These are phyloP conservation scores for Ceyx margarethae DNA, from an alignment of 2,113 vertebrate species.

Conservation along the genomic window DNA sequence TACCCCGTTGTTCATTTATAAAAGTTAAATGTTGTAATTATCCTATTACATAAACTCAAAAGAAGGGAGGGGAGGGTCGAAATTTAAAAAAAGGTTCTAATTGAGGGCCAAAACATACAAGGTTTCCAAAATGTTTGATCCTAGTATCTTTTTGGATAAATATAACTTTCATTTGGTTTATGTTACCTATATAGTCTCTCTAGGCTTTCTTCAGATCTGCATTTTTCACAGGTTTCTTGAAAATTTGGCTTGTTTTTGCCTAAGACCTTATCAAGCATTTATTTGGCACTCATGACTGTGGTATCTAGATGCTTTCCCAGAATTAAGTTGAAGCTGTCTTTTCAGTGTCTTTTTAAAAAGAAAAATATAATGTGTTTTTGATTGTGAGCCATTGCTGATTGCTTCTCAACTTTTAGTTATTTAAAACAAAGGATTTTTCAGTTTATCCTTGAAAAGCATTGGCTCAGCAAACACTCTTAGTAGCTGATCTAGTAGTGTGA, in stretches of 20 bases:
- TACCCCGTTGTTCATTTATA: conserved; percentile 7
- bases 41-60: background rate
- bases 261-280: background rate
- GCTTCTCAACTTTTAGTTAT: background rate
- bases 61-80: background rate
- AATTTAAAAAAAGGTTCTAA: background rate
- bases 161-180: background rate
- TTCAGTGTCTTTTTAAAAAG: background rate
- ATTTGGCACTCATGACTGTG: background rate
- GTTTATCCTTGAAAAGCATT: background rate
- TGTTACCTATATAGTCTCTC: background rate
- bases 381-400: background rate
- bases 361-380: background rate
- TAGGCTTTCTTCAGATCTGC: background rate
- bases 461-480: background rate
- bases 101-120: background rate
- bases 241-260: background rate
- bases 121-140: background rate
- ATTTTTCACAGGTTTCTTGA: background rate
- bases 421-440: background rate
- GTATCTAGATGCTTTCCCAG: background rate
- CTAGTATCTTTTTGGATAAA: background rate
- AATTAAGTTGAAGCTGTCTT: background rate
- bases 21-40: conserved; percentile 52
- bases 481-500: background rate